A percentile compares a stretch with the other conserved stretches of the same genome.
phyloP scores from a whole-genome alignment of 2,888 invertebrate species.

The Caenorhabditis sp. region DNA sequence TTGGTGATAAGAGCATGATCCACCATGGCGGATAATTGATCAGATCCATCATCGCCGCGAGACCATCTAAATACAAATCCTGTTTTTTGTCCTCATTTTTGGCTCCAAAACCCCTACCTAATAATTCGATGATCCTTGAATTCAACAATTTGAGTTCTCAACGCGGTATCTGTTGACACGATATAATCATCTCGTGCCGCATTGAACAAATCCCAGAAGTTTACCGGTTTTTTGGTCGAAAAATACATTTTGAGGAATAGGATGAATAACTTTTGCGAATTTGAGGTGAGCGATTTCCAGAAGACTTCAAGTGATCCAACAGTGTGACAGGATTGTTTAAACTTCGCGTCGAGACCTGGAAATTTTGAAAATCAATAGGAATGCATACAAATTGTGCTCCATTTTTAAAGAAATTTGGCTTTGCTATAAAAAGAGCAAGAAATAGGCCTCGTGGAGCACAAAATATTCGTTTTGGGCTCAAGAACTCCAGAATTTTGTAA shows the following conservation, averaged over 20 bases:
- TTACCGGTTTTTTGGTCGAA: conserved; percentile 77
- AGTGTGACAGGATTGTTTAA: conserved; percentile 72
- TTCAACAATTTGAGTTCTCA: conserved; percentile 86
- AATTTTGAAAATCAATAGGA: too few relatives aligned
- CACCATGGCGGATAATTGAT: conserved; percentile 49
- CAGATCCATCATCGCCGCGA: conserved; percentile 52
- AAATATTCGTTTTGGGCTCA: too few relatives aligned
- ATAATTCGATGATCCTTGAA: conserved; percentile 93
- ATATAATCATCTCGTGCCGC: conserved; percentile 84
- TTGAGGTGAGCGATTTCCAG: conserved; percentile 86
- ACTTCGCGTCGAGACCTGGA: conserved; percentile 31
- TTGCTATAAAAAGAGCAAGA: too few relatives aligned
- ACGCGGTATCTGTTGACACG: conserved; percentile 88
- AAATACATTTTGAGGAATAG: conserved; percentile 49
- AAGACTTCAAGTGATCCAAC: conserved; percentile 88
- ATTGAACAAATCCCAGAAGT: conserved; percentile 84
- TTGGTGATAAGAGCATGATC: conserved; percentile 48
- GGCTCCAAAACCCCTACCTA: conserved; percentile 72
- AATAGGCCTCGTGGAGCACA: too few relatives aligned
- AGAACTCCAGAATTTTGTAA: too few relatives aligned
- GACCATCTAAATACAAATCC: too few relatives aligned
- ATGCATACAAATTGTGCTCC: too few relatives aligned
- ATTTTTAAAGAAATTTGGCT: too few relatives aligned
- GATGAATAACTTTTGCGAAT: conserved; percentile 76
- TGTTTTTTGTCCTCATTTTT: too few relatives aligned